Percentiles rank a stretch among this genome's conserved stretches.
Conservation (phyloP, 2,113 vertebrate genomes). For the Oryzias melastigma region DNA sequence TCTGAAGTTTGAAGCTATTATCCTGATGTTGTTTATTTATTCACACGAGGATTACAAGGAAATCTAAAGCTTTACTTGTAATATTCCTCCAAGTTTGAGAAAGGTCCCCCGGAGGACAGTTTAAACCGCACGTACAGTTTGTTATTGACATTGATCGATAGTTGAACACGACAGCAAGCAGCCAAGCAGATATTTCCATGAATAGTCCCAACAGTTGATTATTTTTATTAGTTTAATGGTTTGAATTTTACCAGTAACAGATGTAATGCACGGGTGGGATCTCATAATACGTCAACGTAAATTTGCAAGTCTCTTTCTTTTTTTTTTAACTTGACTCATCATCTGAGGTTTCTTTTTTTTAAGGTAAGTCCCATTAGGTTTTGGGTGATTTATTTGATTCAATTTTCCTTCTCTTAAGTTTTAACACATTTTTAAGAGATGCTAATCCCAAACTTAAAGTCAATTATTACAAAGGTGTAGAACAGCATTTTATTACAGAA, state of each 20-base stretch:
- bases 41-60: background rate
- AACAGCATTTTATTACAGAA: too few species aligned
- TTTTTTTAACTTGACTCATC: background rate
- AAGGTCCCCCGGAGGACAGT: background rate
- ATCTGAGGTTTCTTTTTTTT: background rate
- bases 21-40: constrained; percentile 2
- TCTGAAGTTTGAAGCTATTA: constrained; percentile 1
- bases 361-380: background rate
- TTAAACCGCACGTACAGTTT: background rate
- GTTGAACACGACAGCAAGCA: background rate
- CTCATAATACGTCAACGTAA: background rate
- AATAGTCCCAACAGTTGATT: constrained; percentile 5
- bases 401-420: too few species aligned
- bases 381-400: too few species aligned
- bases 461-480: too few species aligned
- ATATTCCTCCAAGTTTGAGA: background rate
- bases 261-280: constrained; percentile 7
- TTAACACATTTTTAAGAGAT: too few species aligned
- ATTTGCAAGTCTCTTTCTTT: background rate
- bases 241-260: constrained; percentile 17
- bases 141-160: background rate
- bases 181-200: constrained; percentile 7
- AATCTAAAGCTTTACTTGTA: constrained; percentile 3
- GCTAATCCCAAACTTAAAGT: too few species aligned
- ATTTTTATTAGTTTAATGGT: constrained; percentile 3